Evolutionary conservation across 1,140 invertebrate species (phyloP).

Genomic region (Drosophila carrolli): DNA sequence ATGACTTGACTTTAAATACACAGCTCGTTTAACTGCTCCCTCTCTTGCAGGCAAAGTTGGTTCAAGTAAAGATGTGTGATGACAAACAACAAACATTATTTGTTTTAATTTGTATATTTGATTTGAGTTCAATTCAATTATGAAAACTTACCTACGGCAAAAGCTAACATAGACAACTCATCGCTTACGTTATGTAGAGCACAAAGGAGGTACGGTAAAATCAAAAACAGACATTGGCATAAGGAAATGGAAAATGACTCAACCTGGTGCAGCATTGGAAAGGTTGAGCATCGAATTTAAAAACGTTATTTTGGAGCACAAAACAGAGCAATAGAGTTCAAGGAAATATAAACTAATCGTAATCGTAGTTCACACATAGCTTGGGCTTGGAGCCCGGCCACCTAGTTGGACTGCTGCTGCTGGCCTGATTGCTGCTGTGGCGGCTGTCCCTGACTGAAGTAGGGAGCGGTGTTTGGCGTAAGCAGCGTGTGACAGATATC

Average conservation of each 20-base stretch:
- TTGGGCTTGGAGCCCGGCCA: conserved; percentile 12
- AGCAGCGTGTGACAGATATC: conserved; percentile 98
- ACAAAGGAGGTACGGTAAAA: conserved; percentile 30
- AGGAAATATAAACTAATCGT: conserved; percentile 34
- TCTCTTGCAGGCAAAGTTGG: conserved; percentile 61
- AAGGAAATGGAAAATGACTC: conserved; percentile 56
- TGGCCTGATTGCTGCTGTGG: conserved; percentile 40
- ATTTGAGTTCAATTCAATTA: conserved; percentile 69
- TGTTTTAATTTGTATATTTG: conserved; percentile 62
- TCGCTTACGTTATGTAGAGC: conserved; percentile 35
- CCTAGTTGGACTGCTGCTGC: conserved; percentile 87
- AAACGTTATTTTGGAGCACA: conserved; percentile 17
- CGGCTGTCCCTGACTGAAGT: conserved; percentile 94
- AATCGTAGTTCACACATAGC: conserved; percentile 30
- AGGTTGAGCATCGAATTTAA: conserved; percentile 26
- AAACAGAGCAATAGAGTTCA: conserved; percentile 29
- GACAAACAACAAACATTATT: conserved; percentile 22
- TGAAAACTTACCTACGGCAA: conserved; percentile 65
- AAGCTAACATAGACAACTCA: conserved; percentile 52
- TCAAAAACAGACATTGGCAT: conserved; percentile 31
- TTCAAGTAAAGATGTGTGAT: conserved; percentile 46
- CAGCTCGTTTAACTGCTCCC: conserved; percentile 6
- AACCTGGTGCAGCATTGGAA: conserved; percentile 32
- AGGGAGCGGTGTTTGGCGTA: conserved; percentile 96
- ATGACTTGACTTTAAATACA: conserved; percentile 18